phyloP scores from a whole-genome alignment of 2,113 vertebrate genomes.

The Motacilla alba region DNA sequence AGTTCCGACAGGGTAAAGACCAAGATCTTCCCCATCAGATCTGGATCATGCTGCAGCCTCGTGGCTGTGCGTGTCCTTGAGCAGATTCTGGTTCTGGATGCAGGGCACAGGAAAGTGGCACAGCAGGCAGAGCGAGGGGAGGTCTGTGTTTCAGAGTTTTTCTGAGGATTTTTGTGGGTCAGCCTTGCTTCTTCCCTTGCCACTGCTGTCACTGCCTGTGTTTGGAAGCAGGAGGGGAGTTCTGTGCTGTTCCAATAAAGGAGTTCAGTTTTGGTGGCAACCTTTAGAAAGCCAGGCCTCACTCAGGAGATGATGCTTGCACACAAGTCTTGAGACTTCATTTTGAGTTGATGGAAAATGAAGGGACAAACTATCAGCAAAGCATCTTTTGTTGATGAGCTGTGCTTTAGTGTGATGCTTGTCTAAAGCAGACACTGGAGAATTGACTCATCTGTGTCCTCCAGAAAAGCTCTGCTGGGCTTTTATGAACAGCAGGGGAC shows the following conservation, averaged over 20 bases:
- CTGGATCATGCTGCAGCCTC: not conserved
- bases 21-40: not conserved
- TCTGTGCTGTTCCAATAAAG: not conserved
- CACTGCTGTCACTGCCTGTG: rapidly evolving
- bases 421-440: not conserved
- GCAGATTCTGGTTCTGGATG: not conserved
- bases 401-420: not conserved
- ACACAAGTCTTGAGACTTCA: not conserved
- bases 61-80: rapidly evolving
- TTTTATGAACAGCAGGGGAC: rapidly evolving
- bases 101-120: not conserved
- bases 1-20: no score
- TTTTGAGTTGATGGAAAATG: not conserved
- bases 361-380: not conserved
- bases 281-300: rapidly evolving
- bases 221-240: not conserved
- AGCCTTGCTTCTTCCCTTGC: not conserved
- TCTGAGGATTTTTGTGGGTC: not conserved
- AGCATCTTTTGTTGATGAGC: not conserved
- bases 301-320: not conserved
- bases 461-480: rapidly evolving
- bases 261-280: not conserved
- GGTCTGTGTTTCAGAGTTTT: not conserved
- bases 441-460: rapidly evolving
- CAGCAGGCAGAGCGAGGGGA: rapidly evolving